phyloP scores from a whole-genome alignment of 2,113 vertebrate genomes.

The Lates calcarifer region DNA sequence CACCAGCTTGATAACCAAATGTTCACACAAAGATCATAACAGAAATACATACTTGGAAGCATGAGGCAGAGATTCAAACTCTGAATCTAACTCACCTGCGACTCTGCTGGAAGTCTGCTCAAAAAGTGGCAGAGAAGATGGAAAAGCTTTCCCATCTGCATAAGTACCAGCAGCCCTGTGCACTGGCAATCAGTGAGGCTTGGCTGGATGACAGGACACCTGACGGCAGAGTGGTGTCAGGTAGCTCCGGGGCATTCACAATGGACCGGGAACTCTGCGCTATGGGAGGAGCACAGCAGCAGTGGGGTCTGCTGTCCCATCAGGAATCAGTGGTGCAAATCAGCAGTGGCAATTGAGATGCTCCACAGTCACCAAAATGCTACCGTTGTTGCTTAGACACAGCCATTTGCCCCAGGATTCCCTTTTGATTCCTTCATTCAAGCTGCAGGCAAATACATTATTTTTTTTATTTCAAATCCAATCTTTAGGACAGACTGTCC shows the following conservation, averaged over 20 bases:
- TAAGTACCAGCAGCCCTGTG: constrained; percentile 59
- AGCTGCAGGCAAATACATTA: constrained; percentile 29
- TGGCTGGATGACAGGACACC: constrained; percentile 77
- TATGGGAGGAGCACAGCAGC: constrained; percentile 38
- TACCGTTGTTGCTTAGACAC: constrained; percentile 37
- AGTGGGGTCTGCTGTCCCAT: constrained; percentile 59
- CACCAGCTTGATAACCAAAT: constrained; percentile 40
- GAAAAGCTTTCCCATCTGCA: constrained; percentile 71
- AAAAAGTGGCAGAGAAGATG: constrained; percentile 58
- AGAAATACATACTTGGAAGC: constrained; percentile 18
- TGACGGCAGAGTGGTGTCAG: constrained; percentile 75
- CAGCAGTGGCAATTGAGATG: constrained; percentile 65
- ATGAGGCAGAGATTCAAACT: constrained; percentile 22
- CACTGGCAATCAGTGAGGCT: constrained; percentile 66
- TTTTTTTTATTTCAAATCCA: constrained; percentile 50
- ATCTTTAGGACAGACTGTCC: constrained; percentile 41
- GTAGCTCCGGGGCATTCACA: constrained; percentile 66
- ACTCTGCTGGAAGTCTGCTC: constrained; percentile 48
- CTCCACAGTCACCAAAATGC: constrained; percentile 45
- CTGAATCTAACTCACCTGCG: constrained; percentile 31
- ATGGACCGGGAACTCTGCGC: constrained; percentile 42
- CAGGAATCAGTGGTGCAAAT: constrained; percentile 72
- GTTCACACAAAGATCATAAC: constrained; percentile 17
- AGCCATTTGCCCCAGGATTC: constrained; percentile 35
- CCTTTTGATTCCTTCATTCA: constrained; percentile 33